These are phyloP conservation scores for Cosmopolites sordidus DNA, from an alignment of 2,888 invertebrate genomes.

Conservation along the genomic window DNA sequence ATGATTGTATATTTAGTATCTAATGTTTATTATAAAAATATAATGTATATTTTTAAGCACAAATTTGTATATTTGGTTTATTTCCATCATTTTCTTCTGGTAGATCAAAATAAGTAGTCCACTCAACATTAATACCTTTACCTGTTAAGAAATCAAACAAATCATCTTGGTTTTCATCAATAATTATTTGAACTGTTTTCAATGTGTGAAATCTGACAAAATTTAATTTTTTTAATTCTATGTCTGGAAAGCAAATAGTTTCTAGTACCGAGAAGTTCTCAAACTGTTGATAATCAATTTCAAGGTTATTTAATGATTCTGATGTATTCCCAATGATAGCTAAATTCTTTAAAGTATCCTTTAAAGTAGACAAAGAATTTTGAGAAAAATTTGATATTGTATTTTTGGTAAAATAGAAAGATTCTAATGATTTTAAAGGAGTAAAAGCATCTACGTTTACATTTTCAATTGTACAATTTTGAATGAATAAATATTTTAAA, in stretches of 20 bases:
- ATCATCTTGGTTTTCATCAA: neutral
- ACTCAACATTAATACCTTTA: slow-evolving; percentile 4
- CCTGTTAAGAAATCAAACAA: neutral
- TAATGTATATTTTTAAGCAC: slow-evolving; percentile 1
- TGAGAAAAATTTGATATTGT: no score
- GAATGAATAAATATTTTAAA: slow-evolving; percentile 5
- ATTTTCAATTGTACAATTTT: slow-evolving; percentile 4
- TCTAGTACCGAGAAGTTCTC: slow-evolving; percentile 1
- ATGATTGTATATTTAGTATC: no score
- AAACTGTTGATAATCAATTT: slow-evolving; percentile 5
- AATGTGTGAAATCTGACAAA: slow-evolving; percentile 1
- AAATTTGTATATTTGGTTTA: slow-evolving; percentile 11
- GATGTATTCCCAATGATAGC: slow-evolving; percentile 5
- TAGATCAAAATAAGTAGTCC: slow-evolving; percentile 1
- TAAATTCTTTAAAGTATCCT: neutral
- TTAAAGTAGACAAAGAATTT: no score
- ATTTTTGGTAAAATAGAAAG: slow-evolving; percentile 5
- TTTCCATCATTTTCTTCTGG: slow-evolving; percentile 4
- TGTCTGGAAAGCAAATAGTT: slow-evolving; percentile 11
- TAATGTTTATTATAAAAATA: no score
- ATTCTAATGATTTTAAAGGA: neutral
- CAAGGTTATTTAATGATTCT: neutral
- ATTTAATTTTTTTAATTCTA: slow-evolving; percentile 1
- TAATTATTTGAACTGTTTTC: slow-evolving; percentile 6
- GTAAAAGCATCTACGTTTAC: slow-evolving; percentile 1